Evolutionary conservation across 2,888 invertebrate species (phyloP), one percentile per base, ranked within the genome.

Genomic region (Scaptodrosophila latifasciaeformis): DNA sequence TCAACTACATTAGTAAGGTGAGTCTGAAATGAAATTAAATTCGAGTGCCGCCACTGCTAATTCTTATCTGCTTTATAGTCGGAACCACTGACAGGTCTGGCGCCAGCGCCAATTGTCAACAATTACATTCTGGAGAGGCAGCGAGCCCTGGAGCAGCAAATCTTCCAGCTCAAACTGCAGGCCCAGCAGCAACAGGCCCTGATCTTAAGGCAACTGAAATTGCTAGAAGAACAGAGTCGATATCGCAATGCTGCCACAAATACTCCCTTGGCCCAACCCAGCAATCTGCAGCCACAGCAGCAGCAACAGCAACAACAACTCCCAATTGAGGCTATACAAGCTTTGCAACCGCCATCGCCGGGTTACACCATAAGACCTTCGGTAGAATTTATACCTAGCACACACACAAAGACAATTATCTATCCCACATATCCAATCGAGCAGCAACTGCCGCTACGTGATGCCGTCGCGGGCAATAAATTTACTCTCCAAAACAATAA

Each of bases 181-280:
- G 92, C 92, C 66, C 87, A 89, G 49, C 91, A 92, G 70, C 91
- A 92, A 67, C 92, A 93, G 78, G 91, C 92, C 48, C 90, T 91
- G 62, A 87, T 92, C 45, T 84, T 92, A 19, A 86, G 90, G 19
- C 91, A 91, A 67, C 90, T 92, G 70, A 90, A 91, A 70, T 85
- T 90, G 56, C 80, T 91, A 4, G 88, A 90, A 56, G 88, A 90
- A 54, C 89, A 90, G 59, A 87, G 49, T 27, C 76, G 71, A 19
- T 75, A 51, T 43, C 70, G 70, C 24, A 37, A 37, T 37, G 37
- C 15, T 30, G 42, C 57, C 21, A 10, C 13, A n/a, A 27, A 12
- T 10, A 39, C 57, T 5, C 63, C 68, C 1, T 34, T 68, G 59
- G 69, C 65, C 19, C 75, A 68, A 61, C 57, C 79, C 9, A 81